phyloP scores from a whole-genome alignment of 1,140 invertebrate genomes.

The Drosophila cardini region DNA sequence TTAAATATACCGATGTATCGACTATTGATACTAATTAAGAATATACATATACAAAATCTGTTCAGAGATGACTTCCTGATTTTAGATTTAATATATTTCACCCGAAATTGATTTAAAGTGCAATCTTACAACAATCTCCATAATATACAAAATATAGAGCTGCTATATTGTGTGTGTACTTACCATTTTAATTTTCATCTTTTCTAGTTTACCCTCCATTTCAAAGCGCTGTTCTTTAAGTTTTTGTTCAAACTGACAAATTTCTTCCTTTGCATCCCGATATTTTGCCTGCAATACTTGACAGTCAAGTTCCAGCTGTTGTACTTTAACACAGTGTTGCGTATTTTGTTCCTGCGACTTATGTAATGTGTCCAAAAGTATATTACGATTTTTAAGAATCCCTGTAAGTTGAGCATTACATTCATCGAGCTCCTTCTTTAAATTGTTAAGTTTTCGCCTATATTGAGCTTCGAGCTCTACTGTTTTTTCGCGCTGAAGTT shows the following conservation, averaged over 20 bases:
- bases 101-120: no score
- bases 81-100: no score
- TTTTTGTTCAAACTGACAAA: slow-evolving; percentile 59
- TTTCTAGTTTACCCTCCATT: slow-evolving; percentile 88
- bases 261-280: slow-evolving; percentile 68
- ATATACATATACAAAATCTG: no score
- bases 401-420: neutral
- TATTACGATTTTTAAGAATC: slow-evolving; percentile 2
- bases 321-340: slow-evolving; percentile 5
- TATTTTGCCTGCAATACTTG: slow-evolving; percentile 75
- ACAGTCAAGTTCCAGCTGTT: slow-evolving; percentile 61
- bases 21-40: no score
- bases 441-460: neutral
- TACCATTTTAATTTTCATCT: slow-evolving; percentile 90
- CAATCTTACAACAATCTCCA: no score
- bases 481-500: slow-evolving; percentile 5
- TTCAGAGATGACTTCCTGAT: no score
- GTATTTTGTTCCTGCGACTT: neutral
- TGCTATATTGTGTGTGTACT: slow-evolving; percentile 71
- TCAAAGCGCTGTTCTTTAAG: slow-evolving; percentile 87
- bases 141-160: no score
- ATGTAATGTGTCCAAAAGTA: slow-evolving; percentile 14
- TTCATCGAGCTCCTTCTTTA: slow-evolving; percentile 25
- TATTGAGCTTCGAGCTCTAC: slow-evolving; percentile 1
- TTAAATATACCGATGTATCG: no score